A percentile compares a stretch with the other conserved stretches of the same genome.
These are phyloP conservation scores for Micoletzkya japonica DNA, from an alignment of 2,888 invertebrate genomes.

Conservation along the genomic window DNA sequence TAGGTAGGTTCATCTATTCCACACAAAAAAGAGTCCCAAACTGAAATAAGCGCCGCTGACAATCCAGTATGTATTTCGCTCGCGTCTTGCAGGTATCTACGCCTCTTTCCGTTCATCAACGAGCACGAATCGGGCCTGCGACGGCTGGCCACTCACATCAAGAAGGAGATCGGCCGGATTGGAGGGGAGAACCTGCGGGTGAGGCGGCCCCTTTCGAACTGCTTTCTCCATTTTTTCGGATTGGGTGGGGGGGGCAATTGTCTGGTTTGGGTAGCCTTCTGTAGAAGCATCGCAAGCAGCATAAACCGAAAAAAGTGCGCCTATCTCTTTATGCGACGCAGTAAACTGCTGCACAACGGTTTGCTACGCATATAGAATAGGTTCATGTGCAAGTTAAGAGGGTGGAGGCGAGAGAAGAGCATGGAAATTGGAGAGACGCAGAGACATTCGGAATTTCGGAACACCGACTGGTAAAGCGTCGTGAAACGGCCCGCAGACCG, in stretches of 20 bases:
- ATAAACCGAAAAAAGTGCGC: no score
- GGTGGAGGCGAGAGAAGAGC: no score
- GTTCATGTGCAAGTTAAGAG: no score
- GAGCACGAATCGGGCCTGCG: constrained; percentile 86
- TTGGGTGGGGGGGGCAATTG: background rate
- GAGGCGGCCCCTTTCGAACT: background rate
- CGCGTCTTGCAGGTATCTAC: constrained; percentile 84
- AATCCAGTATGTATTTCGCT: background rate
- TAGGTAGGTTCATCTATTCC: background rate
- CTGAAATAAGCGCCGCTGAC: background rate
- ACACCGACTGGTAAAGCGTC: no score
- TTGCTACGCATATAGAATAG: background rate
- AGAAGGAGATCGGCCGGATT: constrained; percentile 68
- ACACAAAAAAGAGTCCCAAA: background rate
- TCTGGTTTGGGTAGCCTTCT: background rate
- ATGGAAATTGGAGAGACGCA: no score
- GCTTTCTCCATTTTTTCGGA: background rate
- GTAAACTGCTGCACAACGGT: background rate
- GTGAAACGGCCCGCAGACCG: no score
- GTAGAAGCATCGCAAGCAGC: background rate
- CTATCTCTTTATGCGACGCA: background rate
- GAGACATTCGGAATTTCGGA: no score
- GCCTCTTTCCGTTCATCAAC: constrained; percentile 91
- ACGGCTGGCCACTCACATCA: constrained; percentile 79
- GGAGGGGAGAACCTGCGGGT: constrained; percentile 44